Percentiles rank a stretch among this genome's conserved stretches.
Conservation (phyloP, 2,888 invertebrate genomes). For the Carterocephalus palaemon region DNA sequence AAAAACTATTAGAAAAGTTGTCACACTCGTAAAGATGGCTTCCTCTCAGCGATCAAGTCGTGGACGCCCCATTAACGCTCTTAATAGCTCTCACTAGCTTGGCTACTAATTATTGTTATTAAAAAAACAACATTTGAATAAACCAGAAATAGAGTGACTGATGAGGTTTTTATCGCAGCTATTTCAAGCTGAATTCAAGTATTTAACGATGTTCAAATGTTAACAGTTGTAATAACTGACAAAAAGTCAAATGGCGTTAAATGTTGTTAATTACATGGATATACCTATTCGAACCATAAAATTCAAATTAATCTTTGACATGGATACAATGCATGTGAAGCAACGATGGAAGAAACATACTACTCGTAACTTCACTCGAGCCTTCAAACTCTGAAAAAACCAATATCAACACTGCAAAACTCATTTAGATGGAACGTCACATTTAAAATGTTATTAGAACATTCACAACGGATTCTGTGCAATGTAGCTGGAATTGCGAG, state of each 20-base stretch:
- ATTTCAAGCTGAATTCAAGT: conserved; percentile 23
- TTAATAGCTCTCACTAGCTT: conserved; percentile 53
- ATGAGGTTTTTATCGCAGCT: conserved; percentile 42
- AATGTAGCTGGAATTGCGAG: conserved; percentile 50
- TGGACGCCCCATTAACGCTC: conserved; percentile 47
- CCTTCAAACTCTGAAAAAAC: too few species aligned
- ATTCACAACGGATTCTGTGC: conserved; percentile 44
- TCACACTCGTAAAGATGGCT: conserved; percentile 49
- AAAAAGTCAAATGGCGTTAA: conserved; percentile 4
- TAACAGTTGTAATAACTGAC: conserved; percentile 4
- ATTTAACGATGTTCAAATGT: too few species aligned
- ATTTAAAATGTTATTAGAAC: conserved; percentile 67
- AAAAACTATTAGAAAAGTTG: conserved; percentile 31
- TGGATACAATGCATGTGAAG: too few species aligned
- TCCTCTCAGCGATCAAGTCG: conserved; percentile 54
- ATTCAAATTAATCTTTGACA: too few species aligned
- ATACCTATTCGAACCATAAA: too few species aligned
- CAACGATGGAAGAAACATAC: too few species aligned
- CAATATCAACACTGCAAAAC: conserved; percentile 41
- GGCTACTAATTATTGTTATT: conserved; percentile 32
- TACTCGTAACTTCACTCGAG: too few species aligned
- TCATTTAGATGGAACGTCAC: conserved; percentile 59
- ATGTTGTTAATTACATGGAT: neutral
- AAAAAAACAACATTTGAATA: conserved; percentile 52
- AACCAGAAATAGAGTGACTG: conserved; percentile 42